Evolutionary conservation across 2,113 vertebrate genomes (phyloP), one percentile per base, ranked within the genome.

Genomic region (Campylomormyrus numenius): DNA sequence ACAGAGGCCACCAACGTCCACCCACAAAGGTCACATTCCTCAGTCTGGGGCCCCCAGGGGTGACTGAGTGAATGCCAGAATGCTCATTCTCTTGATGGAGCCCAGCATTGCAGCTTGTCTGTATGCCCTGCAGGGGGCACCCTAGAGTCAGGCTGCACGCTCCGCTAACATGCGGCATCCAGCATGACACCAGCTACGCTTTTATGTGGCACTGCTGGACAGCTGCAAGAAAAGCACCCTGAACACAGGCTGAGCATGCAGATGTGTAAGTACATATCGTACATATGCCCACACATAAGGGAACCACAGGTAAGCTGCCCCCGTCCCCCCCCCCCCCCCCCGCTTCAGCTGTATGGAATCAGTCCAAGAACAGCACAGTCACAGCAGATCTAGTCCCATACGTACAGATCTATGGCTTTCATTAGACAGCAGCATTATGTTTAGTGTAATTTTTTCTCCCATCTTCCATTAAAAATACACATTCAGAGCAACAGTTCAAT

Each of bases 371-470:
- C 17, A 89, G 21, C 74, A 35, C 11, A 77, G 9, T 77, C 19
- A 8, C 24, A 58, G 52, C 15, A 42, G 9, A 21, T 84, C n/a
- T 17, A 45, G 15, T 53, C 17, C 17, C 11, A n/a, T 19, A 62
- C 13, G 10, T 27, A 45, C 8, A 50, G n/a, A 84, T 84, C 46
- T 89, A 89, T 89, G 89, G 89, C 89, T 89, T 89, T 58, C 89
- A 56, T 13, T 85, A 89, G 53, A 85, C 21, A 85, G 89, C 89
- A 89, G 89, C 89, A 85, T 62, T 62, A 85, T 42, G 39, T 89
- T 89, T 89, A 58, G 52, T 89, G 77, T 85, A 84, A 45, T 56
- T 62, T 56, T 56, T 21, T 89, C 89, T 89, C 80, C 39, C 19
- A 50, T 62, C 45, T 89, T 48, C 52, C 39, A n/a, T 35, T 84